Evolutionary conservation across 2,113 vertebrate species (phyloP), one percentile per base, ranked within the genome.

Genomic region (Thamnophis sirtalis): DNA sequence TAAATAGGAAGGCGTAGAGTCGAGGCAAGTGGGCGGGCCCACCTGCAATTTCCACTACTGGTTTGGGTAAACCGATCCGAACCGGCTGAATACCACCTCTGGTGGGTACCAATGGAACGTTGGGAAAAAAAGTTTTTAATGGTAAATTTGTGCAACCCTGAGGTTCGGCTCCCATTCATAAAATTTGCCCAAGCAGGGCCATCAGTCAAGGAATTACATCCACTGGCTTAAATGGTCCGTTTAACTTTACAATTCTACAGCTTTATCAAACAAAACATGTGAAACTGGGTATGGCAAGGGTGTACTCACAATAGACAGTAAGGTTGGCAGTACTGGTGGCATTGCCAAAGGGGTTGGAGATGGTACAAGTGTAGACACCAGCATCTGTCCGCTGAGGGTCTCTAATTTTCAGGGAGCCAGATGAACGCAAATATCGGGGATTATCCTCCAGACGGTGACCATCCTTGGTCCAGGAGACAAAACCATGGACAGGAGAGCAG

Each of bases 321-420:
- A 97, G 93, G 21, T 93, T 24, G 5, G 94, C 89, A 0, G 89
- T 54, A 9, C 92, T 93, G 33, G 95, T 93, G 0, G 86, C 22
- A 28, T 43, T 90, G 11, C 97, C 93, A 38, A 97, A 96, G 21
- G 97, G 97, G 91, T 96, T 97, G 89, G 92, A 92, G n/a, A 96
- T 92, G 0, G 50, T 55, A 90, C 97, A 97, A 0, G 88, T 87
- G 94, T 97, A 97, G 54, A 86, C 90, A 9, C 90, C 97, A 0
- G 96, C 94, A 91, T 97, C 95, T 0, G 80, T 38, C 54, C 96
- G 95, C 28, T 24, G 28, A 0, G 93, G 96, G 3, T 53, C 91
- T 6, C 0, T 10, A 49, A 97, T 96, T 60, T 94, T 33, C 94
- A 97, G 93, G 94, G 91, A 73, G 6, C 93, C 92, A 15, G 54